phyloP scores from a whole-genome alignment of 2,888 invertebrate genomes.

The Protophormia terraenovae region DNA sequence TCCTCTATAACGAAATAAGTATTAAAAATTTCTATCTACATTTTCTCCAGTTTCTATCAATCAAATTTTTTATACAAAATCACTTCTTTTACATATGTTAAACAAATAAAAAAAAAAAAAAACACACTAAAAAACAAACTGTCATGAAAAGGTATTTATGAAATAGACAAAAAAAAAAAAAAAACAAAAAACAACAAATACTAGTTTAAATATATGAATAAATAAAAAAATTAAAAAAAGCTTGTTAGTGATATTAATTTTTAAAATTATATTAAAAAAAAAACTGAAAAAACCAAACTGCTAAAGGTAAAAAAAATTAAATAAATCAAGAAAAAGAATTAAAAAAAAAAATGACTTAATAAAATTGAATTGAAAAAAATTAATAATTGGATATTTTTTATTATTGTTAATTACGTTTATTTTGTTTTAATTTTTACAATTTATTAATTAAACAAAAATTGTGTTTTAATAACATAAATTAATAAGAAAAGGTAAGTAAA shows the following conservation, averaged over 20 bases:
- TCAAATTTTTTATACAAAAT: not conserved
- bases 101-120: not conserved
- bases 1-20: not conserved
- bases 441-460: not conserved
- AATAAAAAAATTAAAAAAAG: constrained; percentile 71
- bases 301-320: constrained; percentile 46
- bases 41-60: not conserved
- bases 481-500: not conserved
- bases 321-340: constrained; percentile 44
- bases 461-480: not conserved
- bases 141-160: constrained; percentile 60
- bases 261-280: constrained; percentile 72
- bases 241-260: constrained; percentile 82
- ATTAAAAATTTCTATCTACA: not conserved
- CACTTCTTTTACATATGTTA: not conserved
- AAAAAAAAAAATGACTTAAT: constrained; percentile 50
- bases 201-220: constrained; percentile 68
- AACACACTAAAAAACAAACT: constrained; percentile 10
- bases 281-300: constrained; percentile 30
- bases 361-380: constrained; percentile 60
- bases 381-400: constrained; percentile 7
- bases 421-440: not conserved
- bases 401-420: not conserved
- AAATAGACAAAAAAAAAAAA: constrained; percentile 34
- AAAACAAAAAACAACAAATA: constrained; percentile 54